A percentile compares a stretch with the other conserved stretches of the same genome.
phyloP scores from a whole-genome alignment of 2,113 vertebrate species.

The Glaucomys volans region DNA sequence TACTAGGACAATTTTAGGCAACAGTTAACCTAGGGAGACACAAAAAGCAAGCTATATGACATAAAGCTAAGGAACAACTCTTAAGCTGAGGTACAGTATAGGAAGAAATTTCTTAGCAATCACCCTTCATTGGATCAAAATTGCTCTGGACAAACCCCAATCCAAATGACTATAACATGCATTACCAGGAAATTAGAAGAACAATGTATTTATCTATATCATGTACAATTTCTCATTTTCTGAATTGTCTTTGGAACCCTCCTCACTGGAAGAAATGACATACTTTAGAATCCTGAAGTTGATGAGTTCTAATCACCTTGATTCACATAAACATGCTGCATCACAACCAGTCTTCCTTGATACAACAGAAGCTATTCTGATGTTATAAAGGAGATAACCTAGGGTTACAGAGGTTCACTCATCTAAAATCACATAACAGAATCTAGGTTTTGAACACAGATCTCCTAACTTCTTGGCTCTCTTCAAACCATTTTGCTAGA shows the following conservation, averaged over 20 bases:
- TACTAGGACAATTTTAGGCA: conserved; percentile 54
- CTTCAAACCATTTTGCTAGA: not conserved
- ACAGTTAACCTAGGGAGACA: conserved; percentile 50
- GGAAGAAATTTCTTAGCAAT: not conserved
- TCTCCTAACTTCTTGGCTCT: not conserved
- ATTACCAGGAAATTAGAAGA: not conserved
- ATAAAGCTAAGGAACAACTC: not conserved
- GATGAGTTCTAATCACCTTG: not conserved
- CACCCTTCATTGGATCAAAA: rapidly evolving
- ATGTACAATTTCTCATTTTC: not conserved
- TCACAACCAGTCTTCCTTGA: not conserved
- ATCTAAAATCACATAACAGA: not conserved
- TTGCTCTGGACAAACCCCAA: not conserved
- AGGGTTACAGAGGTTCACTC: not conserved
- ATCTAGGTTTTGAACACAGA: not conserved
- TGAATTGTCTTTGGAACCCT: not conserved
- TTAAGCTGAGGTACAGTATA: not conserved
- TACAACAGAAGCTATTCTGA: not conserved
- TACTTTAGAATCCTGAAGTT: not conserved
- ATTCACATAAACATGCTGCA: not conserved
- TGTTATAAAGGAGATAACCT: not conserved
- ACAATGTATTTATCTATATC: not conserved
- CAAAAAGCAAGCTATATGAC: conserved; percentile 53
- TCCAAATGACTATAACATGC: not conserved
- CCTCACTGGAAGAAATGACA: not conserved